Evolutionary conservation across 1,140 invertebrate genomes (phyloP).

Genomic region (Aradophagus sp.): DNA sequence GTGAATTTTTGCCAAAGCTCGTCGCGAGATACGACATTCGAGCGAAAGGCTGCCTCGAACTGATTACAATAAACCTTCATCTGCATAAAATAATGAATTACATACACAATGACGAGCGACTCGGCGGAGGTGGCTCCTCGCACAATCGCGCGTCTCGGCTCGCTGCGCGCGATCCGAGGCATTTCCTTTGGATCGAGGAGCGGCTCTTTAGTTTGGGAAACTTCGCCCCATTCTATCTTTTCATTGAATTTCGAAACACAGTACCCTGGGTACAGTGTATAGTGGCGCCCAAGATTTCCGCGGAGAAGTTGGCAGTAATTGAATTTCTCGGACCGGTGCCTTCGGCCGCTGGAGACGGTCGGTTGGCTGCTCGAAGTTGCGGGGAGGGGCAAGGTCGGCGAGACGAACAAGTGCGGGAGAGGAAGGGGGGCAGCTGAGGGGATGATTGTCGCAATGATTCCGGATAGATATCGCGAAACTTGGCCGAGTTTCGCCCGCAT

Average conservation of each 20-base stretch:
- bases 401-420: no score
- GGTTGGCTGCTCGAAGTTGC: constrained; percentile 44
- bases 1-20: constrained; percentile 17
- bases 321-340: constrained; percentile 73
- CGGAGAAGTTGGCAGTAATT: constrained; percentile 73
- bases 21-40: constrained; percentile 14
- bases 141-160: constrained; percentile 32
- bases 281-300: constrained; percentile 63
- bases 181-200: constrained; percentile 51
- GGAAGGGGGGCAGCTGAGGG: constrained; percentile 1
- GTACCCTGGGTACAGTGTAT: constrained; percentile 65
- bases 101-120: constrained; percentile 43
- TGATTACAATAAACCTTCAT: constrained; percentile 52
- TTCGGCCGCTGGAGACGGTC: constrained; percentile 65
- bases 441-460: constrained; percentile 40
- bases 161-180: constrained; percentile 43
- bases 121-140: constrained; percentile 7
- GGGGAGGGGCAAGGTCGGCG: constrained; percentile 12
- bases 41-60: constrained; percentile 12
- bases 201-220: constrained; percentile 56
- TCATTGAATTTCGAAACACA: constrained; percentile 68
- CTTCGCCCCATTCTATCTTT: constrained; percentile 60
- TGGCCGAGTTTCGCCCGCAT: constrained; percentile 57
- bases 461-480: constrained; percentile 57
- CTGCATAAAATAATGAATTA: constrained; percentile 56